These are phyloP conservation scores for Phaethornis superciliosus DNA, from an alignment of 2,113 vertebrate species.

Conservation along the genomic window DNA sequence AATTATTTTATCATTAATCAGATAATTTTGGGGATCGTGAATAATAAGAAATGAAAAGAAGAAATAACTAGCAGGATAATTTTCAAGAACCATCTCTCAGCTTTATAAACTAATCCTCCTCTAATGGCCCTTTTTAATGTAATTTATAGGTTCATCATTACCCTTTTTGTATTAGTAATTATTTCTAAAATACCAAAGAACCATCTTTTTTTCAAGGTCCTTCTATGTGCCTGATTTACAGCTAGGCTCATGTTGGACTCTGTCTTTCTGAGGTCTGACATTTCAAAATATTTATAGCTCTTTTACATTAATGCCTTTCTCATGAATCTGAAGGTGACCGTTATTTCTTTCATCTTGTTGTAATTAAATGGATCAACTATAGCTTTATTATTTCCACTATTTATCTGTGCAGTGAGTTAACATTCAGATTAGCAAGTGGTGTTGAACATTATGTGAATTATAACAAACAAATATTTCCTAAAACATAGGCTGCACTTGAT, in stretches of 20 bases:
- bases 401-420: conserved; percentile 82
- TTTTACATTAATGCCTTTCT: conserved; percentile 96
- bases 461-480: conserved; percentile 87
- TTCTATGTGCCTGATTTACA: conserved; percentile 92
- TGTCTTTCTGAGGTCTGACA: conserved; percentile 98
- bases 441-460: conserved; percentile 74
- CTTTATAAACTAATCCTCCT: conserved; percentile 98
- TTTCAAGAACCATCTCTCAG: conserved; percentile 88
- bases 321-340: conserved; percentile 98
- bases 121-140: conserved; percentile 95
- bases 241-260: conserved; percentile 87
- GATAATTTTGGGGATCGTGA: conserved; percentile 79
- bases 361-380: conserved; percentile 94
- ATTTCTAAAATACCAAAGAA: conserved; percentile 99
- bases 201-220: conserved; percentile 93
- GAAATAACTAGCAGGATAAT: conserved; percentile 87
- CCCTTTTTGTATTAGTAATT: conserved; percentile 99
- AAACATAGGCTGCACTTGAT: conserved; percentile 74
- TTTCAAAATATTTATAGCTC: conserved; percentile 99
- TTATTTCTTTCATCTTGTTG: conserved; percentile 88
- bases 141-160: conserved; percentile 99
- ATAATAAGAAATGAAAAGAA: conserved; percentile 84
- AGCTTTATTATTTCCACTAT: conserved; percentile 86
- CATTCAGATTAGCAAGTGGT: conserved; percentile 78
- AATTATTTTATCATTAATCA: conserved; percentile 90